phyloP scores from a whole-genome alignment of 2,113 vertebrate species.

The Odontesthes bonariensis region DNA sequence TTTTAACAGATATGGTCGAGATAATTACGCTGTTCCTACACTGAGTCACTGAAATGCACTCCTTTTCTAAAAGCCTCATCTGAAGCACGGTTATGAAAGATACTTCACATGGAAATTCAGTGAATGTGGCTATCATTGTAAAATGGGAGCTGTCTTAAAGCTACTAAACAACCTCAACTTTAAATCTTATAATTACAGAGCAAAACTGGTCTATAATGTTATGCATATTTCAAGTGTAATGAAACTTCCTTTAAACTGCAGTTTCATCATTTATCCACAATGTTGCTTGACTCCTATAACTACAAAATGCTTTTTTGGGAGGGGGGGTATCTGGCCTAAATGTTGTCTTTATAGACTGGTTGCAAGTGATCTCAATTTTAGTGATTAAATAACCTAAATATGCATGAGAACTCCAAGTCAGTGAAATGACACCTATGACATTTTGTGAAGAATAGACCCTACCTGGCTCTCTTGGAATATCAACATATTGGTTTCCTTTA shows the following conservation, averaged over 20 bases:
- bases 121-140: not conserved
- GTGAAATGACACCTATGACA: not conserved
- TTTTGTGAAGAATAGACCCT: not conserved
- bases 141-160: not conserved
- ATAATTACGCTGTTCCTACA: conserved; percentile 1
- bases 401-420: conserved; percentile 1
- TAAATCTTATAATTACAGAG: not conserved
- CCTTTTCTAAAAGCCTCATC: not conserved
- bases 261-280: not conserved
- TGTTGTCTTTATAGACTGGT: not conserved
- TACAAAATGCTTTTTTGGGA: not conserved
- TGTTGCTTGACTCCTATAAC: not conserved
- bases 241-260: not conserved
- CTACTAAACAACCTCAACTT: not conserved
- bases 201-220: not conserved
- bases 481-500: not conserved
- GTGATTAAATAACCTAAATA: not conserved
- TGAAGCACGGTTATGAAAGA: not conserved
- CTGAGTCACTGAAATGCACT: not conserved
- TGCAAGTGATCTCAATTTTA: not conserved
- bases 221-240: not conserved
- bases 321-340: not conserved
- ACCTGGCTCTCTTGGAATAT: not conserved
- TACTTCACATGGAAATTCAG: not conserved
- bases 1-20: conserved; percentile 1